These are phyloP conservation scores for Protobothrops flavoviridis DNA, from an alignment of 2,113 vertebrate genomes.

Conservation along the genomic window DNA sequence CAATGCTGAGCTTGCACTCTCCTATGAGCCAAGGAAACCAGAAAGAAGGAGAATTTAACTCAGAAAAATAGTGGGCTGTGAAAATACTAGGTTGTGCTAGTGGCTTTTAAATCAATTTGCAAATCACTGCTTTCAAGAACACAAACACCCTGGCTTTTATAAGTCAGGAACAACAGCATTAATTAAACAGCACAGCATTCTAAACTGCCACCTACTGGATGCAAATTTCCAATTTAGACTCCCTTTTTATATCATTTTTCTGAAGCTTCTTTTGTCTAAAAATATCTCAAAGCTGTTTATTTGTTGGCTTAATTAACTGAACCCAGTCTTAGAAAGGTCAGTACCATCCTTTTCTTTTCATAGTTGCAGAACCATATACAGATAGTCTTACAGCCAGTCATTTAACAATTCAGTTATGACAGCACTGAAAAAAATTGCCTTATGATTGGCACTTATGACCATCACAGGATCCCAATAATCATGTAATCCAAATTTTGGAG, in stretches of 20 bases:
- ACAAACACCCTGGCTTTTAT: neutral
- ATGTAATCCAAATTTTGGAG: too few relatives aligned
- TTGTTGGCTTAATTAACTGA: neutral
- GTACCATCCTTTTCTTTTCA: too few relatives aligned
- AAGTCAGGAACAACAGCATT: neutral
- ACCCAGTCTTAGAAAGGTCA: neutral
- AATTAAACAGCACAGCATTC: neutral
- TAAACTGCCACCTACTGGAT: slow-evolving; percentile 3
- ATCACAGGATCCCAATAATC: neutral
- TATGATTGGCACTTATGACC: neutral
- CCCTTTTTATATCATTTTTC: neutral
- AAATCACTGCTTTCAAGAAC: neutral
- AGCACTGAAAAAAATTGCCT: neutral
- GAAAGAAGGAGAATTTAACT: neutral
- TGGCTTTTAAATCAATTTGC: neutral
- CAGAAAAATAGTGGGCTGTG: neutral
- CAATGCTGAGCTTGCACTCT: neutral
- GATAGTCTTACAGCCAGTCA: neutral
- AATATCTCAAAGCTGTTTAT: neutral
- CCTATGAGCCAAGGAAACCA: neutral
- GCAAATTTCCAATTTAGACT: neutral
- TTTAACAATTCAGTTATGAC: neutral
- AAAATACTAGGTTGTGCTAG: neutral
- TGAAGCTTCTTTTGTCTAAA: neutral
- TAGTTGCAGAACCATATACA: neutral